Conservation (phyloP, 2,888 invertebrate genomes). For the Cantharis lateralis region DNA sequence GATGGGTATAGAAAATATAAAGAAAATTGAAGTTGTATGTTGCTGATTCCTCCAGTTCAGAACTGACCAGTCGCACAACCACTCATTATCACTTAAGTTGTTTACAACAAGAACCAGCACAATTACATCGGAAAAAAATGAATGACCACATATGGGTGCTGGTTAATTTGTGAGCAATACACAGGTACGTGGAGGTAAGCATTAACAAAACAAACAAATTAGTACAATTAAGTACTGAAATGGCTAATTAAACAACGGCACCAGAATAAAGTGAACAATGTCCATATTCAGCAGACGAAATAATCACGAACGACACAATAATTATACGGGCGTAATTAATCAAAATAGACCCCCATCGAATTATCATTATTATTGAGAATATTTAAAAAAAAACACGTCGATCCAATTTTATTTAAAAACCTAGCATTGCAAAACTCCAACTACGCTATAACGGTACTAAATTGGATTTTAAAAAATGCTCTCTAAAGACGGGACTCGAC, state of each 20-base stretch:
- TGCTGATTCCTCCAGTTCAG: neutral
- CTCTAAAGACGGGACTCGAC: conserved; percentile 16
- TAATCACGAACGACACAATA: conserved; percentile 13
- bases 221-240: conserved; percentile 17
- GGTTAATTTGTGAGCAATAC: neutral
- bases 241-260: conserved; percentile 17
- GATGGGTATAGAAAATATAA: neutral
- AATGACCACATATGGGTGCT: neutral
- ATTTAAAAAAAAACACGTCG: neutral
- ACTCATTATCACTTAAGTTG: neutral
- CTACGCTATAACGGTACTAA: neutral
- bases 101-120: neutral
- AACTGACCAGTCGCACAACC: neutral
- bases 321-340: conserved; percentile 9
- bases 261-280: conserved; percentile 12
- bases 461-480: conserved; percentile 9
- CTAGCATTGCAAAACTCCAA: neutral
- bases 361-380: neutral
- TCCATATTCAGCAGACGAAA: conserved; percentile 17
- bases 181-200: neutral
- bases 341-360: conserved; percentile 1
- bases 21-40: neutral
- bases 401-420: neutral
- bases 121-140: neutral
- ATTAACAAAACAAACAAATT: conserved; percentile 24